Conservation (phyloP, 2,888 invertebrate genomes). For the Meta bourneti region DNA sequence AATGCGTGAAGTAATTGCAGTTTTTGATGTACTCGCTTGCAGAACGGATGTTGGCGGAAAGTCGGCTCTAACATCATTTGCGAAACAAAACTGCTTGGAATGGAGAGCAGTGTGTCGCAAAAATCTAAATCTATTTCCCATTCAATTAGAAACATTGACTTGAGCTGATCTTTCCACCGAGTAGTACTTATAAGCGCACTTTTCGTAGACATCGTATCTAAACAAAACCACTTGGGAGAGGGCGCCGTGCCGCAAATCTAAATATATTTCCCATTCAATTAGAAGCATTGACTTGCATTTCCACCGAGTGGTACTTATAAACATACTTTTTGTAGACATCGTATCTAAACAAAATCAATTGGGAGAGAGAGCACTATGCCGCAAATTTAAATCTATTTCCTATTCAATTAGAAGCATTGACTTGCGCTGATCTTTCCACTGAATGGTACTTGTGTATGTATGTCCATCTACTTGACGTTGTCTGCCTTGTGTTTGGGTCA, state of each 20-base stretch:
- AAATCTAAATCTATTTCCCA: neutral
- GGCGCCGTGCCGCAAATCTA: neutral
- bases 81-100: neutral
- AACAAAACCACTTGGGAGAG: neutral
- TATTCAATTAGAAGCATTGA: neutral
- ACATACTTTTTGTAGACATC: neutral
- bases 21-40: neutral
- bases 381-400: neutral
- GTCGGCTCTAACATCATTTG: neutral
- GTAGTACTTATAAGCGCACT: no score
- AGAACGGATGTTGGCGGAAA: neutral
- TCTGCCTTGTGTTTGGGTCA: no score
- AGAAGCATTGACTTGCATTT: no score
- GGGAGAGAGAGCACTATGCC: neutral
- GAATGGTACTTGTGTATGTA: no score
- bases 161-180: no score
- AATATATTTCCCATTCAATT: neutral
- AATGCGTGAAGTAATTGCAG: neutral
- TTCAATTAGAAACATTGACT: neutral
- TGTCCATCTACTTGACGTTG: no score
- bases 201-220: neutral
- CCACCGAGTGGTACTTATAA: no score
- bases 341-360: neutral
- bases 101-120: neutral
- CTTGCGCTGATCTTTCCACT: no score